Conservation (phyloP, 2,888 invertebrate genomes). For the Prosopocoilus inquinatus region DNA sequence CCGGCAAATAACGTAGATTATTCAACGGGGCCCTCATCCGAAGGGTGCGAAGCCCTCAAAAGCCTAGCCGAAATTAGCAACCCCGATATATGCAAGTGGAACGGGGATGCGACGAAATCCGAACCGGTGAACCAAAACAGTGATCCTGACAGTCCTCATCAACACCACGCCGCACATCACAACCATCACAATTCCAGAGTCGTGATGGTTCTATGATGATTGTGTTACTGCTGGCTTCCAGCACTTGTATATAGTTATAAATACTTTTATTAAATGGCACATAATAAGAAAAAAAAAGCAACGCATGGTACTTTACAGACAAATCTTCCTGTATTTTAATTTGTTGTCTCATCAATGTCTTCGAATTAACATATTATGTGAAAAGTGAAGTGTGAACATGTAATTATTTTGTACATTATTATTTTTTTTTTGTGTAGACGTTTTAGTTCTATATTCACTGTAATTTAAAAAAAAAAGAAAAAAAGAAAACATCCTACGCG, state of each 20-base stretch:
- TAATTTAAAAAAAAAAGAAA: not conserved
- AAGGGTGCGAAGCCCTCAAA: constrained; percentile 43
- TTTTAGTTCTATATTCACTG: constrained; percentile 6
- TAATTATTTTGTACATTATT: constrained; percentile 18
- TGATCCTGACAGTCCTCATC: constrained; percentile 47
- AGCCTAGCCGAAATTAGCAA: constrained; percentile 44
- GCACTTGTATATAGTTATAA: constrained; percentile 40
- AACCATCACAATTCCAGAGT: constrained; percentile 50
- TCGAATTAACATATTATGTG: constrained; percentile 32
- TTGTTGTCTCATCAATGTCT: constrained; percentile 43
- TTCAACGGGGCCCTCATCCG: constrained; percentile 29
- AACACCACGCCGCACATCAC: constrained; percentile 43
- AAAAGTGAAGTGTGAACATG: constrained; percentile 19
- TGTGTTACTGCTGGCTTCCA: constrained; percentile 25
- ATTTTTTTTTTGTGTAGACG: no score
- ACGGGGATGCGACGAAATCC: constrained; percentile 39
- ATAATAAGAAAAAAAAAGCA: constrained; percentile 34
- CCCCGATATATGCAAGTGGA: constrained; percentile 48
- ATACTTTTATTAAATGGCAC: constrained; percentile 39
- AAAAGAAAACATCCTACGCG: no score
- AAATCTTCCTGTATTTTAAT: constrained; percentile 26
- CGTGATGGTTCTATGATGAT: constrained; percentile 53
- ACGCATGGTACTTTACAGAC: constrained; percentile 18
- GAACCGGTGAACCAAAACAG: constrained; percentile 38
- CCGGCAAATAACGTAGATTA: constrained; percentile 39